These are phyloP conservation scores for Anagyrus pseudococci DNA, from an alignment of 2,888 invertebrate species.

Conservation along the genomic window DNA sequence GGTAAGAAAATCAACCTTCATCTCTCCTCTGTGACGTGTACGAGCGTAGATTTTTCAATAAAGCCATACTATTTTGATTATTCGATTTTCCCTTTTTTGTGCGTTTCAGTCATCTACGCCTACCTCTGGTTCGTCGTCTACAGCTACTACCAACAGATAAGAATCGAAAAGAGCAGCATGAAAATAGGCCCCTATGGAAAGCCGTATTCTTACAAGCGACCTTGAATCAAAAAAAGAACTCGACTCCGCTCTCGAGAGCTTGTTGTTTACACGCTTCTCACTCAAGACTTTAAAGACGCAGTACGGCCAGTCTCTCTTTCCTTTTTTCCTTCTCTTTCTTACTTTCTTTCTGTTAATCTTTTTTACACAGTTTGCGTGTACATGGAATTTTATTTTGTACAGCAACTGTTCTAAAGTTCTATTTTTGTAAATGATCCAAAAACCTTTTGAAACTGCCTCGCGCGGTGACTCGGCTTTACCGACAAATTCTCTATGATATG, in stretches of 20 bases:
- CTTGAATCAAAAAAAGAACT: conserved; percentile 43
- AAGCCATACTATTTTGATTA: background rate
- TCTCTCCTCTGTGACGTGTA: too few relatives aligned
- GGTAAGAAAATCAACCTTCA: conserved; percentile 60
- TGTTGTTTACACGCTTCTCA: background rate
- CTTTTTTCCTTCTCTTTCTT: too few relatives aligned
- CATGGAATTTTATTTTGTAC: too few relatives aligned
- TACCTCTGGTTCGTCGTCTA: conserved; percentile 86
- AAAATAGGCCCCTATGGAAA: conserved; percentile 57
- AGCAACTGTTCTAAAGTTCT: too few relatives aligned
- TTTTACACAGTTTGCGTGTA: too few relatives aligned
- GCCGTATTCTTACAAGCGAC: conserved; percentile 56
- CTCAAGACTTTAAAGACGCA: background rate
- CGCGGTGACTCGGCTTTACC: too few relatives aligned
- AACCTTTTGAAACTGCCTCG: too few relatives aligned
- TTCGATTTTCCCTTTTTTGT: background rate
- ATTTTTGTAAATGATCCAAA: too few relatives aligned
- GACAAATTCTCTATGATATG: too few relatives aligned
- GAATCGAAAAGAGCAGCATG: conserved; percentile 55
- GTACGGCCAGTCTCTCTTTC: too few relatives aligned
- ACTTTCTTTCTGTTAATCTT: too few relatives aligned
- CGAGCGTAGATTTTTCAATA: background rate
- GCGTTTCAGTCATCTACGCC: conserved; percentile 75
- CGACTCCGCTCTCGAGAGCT: background rate
- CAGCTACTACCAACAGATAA: conserved; percentile 78